Evolutionary conservation across 2,888 invertebrate genomes (phyloP).

Genomic region (Stegana nigrithorax): DNA sequence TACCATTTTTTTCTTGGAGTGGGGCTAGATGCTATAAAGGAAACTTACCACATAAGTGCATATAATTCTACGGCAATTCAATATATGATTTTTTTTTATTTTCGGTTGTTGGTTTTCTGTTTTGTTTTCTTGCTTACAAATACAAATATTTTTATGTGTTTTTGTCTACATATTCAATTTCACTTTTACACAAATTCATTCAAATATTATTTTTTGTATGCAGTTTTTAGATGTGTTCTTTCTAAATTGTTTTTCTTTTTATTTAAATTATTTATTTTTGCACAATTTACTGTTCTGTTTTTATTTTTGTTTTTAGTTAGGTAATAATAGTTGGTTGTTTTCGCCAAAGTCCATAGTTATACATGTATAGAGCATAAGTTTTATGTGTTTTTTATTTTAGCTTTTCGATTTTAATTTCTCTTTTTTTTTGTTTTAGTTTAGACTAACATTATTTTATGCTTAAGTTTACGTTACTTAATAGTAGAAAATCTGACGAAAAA

Average conservation of each 20-base stretch:
- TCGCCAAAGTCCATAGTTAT: too few relatives aligned
- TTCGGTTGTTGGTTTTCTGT: conserved; percentile 28
- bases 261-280: not conserved
- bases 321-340: not conserved
- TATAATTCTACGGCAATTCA: too few relatives aligned
- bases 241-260: not conserved
- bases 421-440: too few relatives aligned
- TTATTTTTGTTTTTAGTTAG: not conserved
- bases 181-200: conserved; percentile 29
- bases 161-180: conserved; percentile 27
- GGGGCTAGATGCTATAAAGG: not conserved
- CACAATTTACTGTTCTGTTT: not conserved
- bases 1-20: too few relatives aligned
- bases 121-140: conserved; percentile 51
- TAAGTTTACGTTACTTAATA: conserved; percentile 3
- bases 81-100: conserved; percentile 35
- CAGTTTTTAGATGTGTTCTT: conserved; percentile 44
- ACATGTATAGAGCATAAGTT: too few relatives aligned
- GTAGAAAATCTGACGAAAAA: not conserved
- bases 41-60: too few relatives aligned
- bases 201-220: conserved; percentile 38
- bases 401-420: too few relatives aligned
- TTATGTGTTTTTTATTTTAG: not conserved
- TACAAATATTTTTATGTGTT: conserved; percentile 53
- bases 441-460: conserved; percentile 6